These are phyloP conservation scores for Drosophila anomalata DNA, from an alignment of 2,888 invertebrate species.

Conservation along the genomic window DNA sequence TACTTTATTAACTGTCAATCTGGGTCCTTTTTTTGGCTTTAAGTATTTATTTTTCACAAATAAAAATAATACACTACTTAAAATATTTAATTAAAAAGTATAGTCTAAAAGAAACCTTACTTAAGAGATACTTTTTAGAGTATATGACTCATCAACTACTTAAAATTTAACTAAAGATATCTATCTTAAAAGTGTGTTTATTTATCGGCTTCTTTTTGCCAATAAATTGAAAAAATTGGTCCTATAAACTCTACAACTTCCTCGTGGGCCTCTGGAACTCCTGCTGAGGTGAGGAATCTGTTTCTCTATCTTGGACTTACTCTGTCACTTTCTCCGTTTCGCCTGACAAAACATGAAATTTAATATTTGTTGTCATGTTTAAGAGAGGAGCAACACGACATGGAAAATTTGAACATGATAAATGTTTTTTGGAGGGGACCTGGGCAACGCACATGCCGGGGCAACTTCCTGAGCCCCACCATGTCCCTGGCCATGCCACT, in stretches of 20 bases:
- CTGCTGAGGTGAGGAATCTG: conserved; percentile 1
- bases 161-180: not conserved
- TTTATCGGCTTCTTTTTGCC: not conserved
- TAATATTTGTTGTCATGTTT: conserved; percentile 64
- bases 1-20: conserved; percentile 79
- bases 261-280: not conserved
- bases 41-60: not conserved
- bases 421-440: conserved; percentile 43
- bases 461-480: conserved; percentile 24
- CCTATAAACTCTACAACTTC: conserved; percentile 16
- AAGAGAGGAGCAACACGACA: conserved; percentile 35
- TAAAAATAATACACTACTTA: not conserved
- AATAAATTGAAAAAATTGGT: too few relatives aligned
- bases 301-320: conserved; percentile 7
- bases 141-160: not conserved
- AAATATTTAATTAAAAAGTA: not conserved
- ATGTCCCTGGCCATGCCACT: not conserved
- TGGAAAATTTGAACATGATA: conserved; percentile 54
- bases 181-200: not conserved
- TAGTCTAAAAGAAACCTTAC: not conserved
- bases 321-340: conserved; percentile 61
- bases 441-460: conserved; percentile 38
- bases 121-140: not conserved
- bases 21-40: conserved; percentile 33
- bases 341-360: conserved; percentile 67